Evolutionary conservation across 2,888 invertebrate species (phyloP).

Genomic region (Oscheius sp.): DNA sequence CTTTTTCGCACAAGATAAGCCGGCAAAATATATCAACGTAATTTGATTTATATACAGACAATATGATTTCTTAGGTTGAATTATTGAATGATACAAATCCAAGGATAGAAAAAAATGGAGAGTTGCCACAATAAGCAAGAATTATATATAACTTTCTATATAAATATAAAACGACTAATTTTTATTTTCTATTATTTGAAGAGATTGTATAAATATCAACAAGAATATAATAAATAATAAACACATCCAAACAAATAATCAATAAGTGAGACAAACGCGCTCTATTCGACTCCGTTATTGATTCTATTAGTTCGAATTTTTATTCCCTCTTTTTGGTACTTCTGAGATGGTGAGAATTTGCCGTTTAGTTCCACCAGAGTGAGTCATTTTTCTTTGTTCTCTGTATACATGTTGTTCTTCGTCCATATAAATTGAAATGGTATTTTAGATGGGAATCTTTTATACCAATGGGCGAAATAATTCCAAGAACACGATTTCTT

Average conservation of each 20-base stretch:
- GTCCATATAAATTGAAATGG: too few species aligned
- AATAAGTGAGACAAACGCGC: not conserved
- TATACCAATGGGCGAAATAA: constrained; percentile 75
- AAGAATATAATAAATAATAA: too few species aligned
- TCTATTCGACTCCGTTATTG: not conserved
- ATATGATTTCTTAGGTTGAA: too few species aligned
- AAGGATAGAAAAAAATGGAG: not conserved
- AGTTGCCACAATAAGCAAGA: not conserved
- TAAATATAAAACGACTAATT: too few species aligned
- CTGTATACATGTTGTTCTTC: not conserved
- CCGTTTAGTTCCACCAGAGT: constrained; percentile 1
- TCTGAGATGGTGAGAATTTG: constrained; percentile 7
- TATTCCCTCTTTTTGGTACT: too few species aligned
- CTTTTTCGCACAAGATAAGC: constrained; percentile 2
- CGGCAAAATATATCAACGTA: constrained; percentile 8
- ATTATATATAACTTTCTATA: too few species aligned
- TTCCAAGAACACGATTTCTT: constrained; percentile 79
- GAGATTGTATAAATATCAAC: too few species aligned
- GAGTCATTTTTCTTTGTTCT: not conserved
- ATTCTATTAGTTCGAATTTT: not conserved
- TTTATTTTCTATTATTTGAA: too few species aligned
- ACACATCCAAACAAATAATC: not conserved
- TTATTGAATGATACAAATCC: not conserved
- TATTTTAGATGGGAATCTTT: constrained; percentile 71
- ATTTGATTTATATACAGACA: too few species aligned